A percentile compares a stretch with the other conserved stretches of the same genome.
These are phyloP conservation scores for Nesidiocoris tenuis DNA, from an alignment of 2,888 invertebrate species.

Conservation along the genomic window DNA sequence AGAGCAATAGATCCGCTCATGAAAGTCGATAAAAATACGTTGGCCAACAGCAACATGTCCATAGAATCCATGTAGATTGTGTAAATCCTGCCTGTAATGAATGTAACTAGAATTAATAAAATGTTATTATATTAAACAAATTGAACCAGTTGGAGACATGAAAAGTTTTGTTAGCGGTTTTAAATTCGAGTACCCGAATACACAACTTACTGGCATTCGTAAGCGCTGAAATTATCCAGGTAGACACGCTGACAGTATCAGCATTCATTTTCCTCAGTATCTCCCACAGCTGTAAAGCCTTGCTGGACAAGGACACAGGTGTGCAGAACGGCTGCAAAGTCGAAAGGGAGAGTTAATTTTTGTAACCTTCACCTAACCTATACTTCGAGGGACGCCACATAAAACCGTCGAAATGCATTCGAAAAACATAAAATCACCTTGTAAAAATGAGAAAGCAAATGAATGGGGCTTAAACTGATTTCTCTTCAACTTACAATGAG, in stretches of 20 bases:
- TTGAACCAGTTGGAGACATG: too few species aligned
- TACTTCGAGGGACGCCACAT: too few species aligned
- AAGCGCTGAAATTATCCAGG: conserved; percentile 78
- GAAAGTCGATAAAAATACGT: conserved; percentile 69
- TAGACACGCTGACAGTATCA: conserved; percentile 72
- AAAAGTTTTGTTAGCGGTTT: too few species aligned
- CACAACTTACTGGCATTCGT: conserved; percentile 79
- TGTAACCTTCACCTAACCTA: background rate
- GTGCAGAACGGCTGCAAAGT: conserved; percentile 68
- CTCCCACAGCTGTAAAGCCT: conserved; percentile 73
- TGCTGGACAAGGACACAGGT: conserved; percentile 80
- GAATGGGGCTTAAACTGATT: too few species aligned
- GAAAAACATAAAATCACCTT: background rate
- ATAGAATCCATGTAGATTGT: conserved; percentile 77
- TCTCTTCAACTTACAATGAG: conserved; percentile 62
- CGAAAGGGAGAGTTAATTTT: background rate
- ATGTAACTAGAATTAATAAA: too few species aligned
- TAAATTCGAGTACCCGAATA: too few species aligned
- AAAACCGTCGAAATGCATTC: too few species aligned
- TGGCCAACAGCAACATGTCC: conserved; percentile 69
- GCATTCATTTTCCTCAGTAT: conserved; percentile 71
- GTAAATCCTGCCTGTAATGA: conserved; percentile 71
- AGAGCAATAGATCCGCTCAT: conserved; percentile 70
- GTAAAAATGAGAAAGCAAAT: background rate
- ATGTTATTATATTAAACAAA: too few species aligned